These are phyloP conservation scores for Tromatobia lineatoria DNA, from an alignment of 2,888 invertebrate species.

Conservation along the genomic window DNA sequence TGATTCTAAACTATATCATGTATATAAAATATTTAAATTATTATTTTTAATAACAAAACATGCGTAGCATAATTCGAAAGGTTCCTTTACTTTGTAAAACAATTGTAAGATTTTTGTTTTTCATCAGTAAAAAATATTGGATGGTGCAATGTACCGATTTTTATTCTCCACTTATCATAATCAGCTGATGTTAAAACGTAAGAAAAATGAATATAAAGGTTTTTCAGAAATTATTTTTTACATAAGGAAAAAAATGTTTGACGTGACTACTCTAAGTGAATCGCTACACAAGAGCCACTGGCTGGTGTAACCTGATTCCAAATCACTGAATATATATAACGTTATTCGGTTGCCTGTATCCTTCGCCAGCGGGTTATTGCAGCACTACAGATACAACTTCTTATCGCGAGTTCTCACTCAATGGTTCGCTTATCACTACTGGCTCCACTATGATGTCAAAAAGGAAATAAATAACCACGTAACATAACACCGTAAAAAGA, in stretches of 20 bases:
- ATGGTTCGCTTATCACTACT: constrained; percentile 36
- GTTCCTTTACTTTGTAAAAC: not conserved
- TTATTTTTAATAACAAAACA: not conserved
- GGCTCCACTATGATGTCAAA: constrained; percentile 17
- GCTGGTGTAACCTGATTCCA: constrained; percentile 1
- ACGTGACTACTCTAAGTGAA: not conserved
- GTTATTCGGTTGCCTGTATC: not conserved
- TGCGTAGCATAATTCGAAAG: not conserved
- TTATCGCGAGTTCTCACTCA: constrained; percentile 48
- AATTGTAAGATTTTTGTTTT: not conserved
- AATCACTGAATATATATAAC: constrained; percentile 23
- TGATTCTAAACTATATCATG: too few relatives aligned
- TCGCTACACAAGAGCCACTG: not conserved
- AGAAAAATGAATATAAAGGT: not conserved
- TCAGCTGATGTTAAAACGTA: too few relatives aligned
- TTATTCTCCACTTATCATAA: too few relatives aligned
- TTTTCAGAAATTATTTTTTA: not conserved
- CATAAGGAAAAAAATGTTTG: not conserved
- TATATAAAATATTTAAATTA: not conserved
- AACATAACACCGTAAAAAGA: constrained; percentile 11
- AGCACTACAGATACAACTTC: not conserved
- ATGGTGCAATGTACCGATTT: too few relatives aligned
- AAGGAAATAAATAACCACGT: not conserved
- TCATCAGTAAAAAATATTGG: too few relatives aligned
- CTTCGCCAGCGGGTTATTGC: not conserved